Conservation (phyloP, 1,140 invertebrate genomes). For the Pissodes strobi region DNA sequence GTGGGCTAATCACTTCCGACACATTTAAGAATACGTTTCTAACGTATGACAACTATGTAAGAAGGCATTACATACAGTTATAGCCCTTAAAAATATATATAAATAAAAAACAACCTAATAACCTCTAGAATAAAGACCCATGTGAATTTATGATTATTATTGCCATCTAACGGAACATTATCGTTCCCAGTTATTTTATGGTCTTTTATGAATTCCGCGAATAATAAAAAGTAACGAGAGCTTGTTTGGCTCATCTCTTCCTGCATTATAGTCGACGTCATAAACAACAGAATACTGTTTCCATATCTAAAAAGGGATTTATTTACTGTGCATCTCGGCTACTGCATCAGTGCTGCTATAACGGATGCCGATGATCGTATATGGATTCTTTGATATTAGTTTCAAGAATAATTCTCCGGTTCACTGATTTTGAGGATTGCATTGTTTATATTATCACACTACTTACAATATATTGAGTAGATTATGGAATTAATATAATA, state of each 20-base stretch:
- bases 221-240: slow-evolving; percentile 53
- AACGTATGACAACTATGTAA: no score
- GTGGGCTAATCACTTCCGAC: no score
- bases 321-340: slow-evolving; percentile 18
- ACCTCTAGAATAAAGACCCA: no score
- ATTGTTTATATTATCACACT: no score
- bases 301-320: slow-evolving; percentile 43
- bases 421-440: background rate
- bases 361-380: slow-evolving; percentile 33
- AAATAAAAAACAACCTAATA: no score
- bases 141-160: slow-evolving; percentile 30
- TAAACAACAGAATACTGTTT: slow-evolving; percentile 49
- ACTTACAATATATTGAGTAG: no score
- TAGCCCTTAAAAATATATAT: no score
- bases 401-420: background rate
- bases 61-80: no score
- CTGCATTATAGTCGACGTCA: slow-evolving; percentile 48
- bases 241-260: slow-evolving; percentile 45
- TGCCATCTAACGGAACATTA: slow-evolving; percentile 28
- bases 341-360: slow-evolving; percentile 15
- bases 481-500: no score
- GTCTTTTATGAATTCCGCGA: slow-evolving; percentile 47
- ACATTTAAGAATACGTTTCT: no score
- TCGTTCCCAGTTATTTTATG: slow-evolving; percentile 36
- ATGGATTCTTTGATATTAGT: slow-evolving; percentile 20